Evolutionary conservation across 2,888 invertebrate genomes (phyloP).

Genomic region (Synanthedon tipuliformis): DNA sequence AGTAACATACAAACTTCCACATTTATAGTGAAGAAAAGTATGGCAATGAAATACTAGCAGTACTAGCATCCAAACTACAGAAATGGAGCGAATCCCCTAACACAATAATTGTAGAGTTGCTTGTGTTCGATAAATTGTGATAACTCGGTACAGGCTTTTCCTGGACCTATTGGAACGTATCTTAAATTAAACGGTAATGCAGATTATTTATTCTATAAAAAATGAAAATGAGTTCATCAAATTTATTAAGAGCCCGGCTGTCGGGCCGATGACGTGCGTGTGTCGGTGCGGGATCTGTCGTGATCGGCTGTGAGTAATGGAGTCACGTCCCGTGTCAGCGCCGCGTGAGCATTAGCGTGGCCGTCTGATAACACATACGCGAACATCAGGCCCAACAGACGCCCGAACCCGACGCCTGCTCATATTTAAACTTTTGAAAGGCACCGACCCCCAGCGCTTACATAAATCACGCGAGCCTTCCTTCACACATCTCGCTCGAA

Average conservation of each 20-base stretch:
- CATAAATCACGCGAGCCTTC: constrained; percentile 56
- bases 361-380: background rate
- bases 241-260: background rate
- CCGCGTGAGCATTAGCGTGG: constrained; percentile 5
- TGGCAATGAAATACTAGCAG: too few species aligned
- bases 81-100: too few species aligned
- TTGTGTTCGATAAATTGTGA: too few species aligned
- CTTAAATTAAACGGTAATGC: too few species aligned
- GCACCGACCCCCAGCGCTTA: constrained; percentile 30
- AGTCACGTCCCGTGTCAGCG: constrained; percentile 10
- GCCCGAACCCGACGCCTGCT: constrained; percentile 17
- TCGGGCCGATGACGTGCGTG: constrained; percentile 7
- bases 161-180: too few species aligned
- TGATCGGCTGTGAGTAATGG: constrained; percentile 6
- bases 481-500: constrained; percentile 56
- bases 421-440: constrained; percentile 61
- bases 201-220: too few species aligned
- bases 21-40: too few species aligned
- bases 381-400: constrained; percentile 7
- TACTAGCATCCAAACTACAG: too few species aligned
- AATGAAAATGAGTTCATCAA: background rate
- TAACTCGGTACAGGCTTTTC: too few species aligned
- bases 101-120: too few species aligned
- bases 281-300: constrained; percentile 1
- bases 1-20: too few species aligned